Base-by-base conservation (phyloP, 1,140 invertebrate species). In the Leptestheria dahalacensis region DNA sequence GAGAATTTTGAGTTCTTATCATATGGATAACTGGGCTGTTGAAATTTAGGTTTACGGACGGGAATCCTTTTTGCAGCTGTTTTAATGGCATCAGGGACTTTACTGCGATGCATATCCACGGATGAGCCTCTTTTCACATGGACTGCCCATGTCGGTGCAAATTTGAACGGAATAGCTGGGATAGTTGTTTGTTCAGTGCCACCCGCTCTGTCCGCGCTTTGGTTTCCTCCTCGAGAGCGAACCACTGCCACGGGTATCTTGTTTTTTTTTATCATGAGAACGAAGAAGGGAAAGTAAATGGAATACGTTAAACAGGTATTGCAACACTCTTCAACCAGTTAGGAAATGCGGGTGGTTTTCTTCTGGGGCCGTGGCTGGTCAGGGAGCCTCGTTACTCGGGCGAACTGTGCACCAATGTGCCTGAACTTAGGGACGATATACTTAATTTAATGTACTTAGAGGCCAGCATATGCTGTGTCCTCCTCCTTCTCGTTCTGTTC, bases 301-400 rank as follows among this genome's bases (percentile, higher is more conserved):
- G n/a, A n/a, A n/a, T n/a, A n/a, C n/a, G n/a, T n/a, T n/a, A n/a
- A n/a, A 11, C 49, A 73, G 72, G 71, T 33, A 68, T 75, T 61
- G 72, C 71, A 4, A 69, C 66, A 26, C 68, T 70, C 4, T 64
- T 70, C 26, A 72, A 70, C 59, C 68, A 72, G 62, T 60, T 75
- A 6, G 74, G 74, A 23, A 68, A 71, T 63, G 73, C 72, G 23
- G 61, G 68, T 41, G 72, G 72, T 6, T 74, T 72, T 65, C 50
- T 72, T 21, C 59, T 75, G 10, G 68, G 69, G 18, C 69, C 68
- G 18, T 52, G 57, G 24, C 52, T 71, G 26, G 67, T 71, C 18
- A 49, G 61, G 12, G 51, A 65, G 18, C 64, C 65, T 12, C 28
- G 49, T 18, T 47, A 33, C 53, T 47, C 57, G 3, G 23, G 23